Evolutionary conservation across 2,113 vertebrate genomes (phyloP), one percentile per base, ranked within the genome.

Genomic region (Gadus chalcogrammus): DNA sequence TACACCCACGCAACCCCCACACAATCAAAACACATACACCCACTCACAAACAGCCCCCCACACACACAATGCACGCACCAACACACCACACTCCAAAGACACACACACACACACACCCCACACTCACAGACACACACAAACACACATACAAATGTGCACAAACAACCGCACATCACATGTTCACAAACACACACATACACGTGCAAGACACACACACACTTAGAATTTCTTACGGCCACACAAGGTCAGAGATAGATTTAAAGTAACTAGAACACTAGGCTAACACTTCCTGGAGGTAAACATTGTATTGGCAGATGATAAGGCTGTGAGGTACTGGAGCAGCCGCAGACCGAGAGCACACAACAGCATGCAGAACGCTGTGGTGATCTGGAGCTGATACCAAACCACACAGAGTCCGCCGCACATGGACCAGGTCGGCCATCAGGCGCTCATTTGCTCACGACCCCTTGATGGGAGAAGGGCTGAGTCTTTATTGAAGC

Each of bases 181-280:
- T 42, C 42, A 48, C 42, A 48, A 48, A 48, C 42, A 13, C 42
- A 13, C 42, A 48, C 8, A 48, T 9, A 48, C 5, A 9, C 8
- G 12, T 48, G 42, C 12, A 48, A 48, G 11, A 48, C 11, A 48
- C 42, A 48, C 11, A 70, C 1, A 28, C 42, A 82, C 78, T 68
- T 62, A 69, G 60, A 72, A 67, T 64, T 72, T 70, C 59, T 70
- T 72, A 52, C 52, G 68, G 60, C 73, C 58, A 55, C 59, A 72
- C 82, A 91, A 89, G 87, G 86, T 91, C 89, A 87, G 42, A 7
- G 62, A 38, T 9, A 48, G 42, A 82, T 79, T 71, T 18, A 68
- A 52, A 70, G 63, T 61, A 77, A 70, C 63, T 80, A 79, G 73
- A 60, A 48, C 70, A 71, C 70, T 70, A 65, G 65, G 22, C 79